Base-by-base conservation (phyloP, 2,113 vertebrate species). In the Pica pica region DNA sequence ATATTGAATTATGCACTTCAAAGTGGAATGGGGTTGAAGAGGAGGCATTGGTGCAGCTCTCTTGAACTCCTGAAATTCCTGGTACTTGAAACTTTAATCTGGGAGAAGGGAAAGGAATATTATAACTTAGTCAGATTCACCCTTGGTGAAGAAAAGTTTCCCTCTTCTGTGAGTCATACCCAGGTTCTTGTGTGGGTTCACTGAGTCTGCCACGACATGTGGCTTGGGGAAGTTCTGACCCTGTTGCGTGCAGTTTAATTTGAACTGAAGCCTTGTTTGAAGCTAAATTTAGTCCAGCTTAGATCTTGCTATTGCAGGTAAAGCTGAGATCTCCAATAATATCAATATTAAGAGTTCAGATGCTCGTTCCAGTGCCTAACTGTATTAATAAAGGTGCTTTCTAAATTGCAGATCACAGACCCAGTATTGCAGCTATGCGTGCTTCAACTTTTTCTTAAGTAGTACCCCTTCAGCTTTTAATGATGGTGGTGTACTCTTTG, bases 1-100 rank as follows among this genome's bases (percentile, higher is more conserved):
- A 53, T 89, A 84, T 75, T 92, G 86, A 92, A 94, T 92, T 95
- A 50, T 18, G 31, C 35, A 46, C 73, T 89, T 94, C 20, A 71
- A 60, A 91, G 68, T 60, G 18, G 56, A 92, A 60, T 56, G 30
- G 35, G 39, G 59, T 92, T 73, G 89, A 92, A 47, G 73, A 74
- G 56, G 47, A 94, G 68, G 19, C 68, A 81, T 17, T 78, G 53
- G 41, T 11, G 5, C 71, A 87, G 47, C 68, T 92, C 56, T 56
- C 50, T 35, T 75, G 86, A 90, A 60, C 55, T 81, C 11, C 50
- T 92, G 64, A 67, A 92, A 55, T 74, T 76, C 35, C 47, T 70
- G 35, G 15, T 86, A 67, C 42, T 65, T 86, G 37, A 73, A 85
- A 47, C 39, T 86, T 88, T 28, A 28, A 59, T 85, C 39, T 59